A percentile compares a stretch with the other conserved stretches of the same genome.
These are phyloP conservation scores for Scytalopus superciliaris DNA, from an alignment of 2,113 vertebrate genomes.

Conservation along the genomic window DNA sequence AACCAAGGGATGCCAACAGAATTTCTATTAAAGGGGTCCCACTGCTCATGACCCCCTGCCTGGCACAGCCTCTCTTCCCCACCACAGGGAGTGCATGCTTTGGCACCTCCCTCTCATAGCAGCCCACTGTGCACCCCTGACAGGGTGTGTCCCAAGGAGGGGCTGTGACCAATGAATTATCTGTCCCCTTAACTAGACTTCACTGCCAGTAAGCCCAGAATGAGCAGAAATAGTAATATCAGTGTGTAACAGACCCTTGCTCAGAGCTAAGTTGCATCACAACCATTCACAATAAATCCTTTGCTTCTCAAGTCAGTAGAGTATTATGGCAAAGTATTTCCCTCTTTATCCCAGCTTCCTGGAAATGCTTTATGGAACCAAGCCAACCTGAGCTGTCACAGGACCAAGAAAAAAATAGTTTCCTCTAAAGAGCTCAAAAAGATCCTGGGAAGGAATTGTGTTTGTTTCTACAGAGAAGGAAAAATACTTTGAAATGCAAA, in stretches of 20 bases:
- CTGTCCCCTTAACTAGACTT: background rate
- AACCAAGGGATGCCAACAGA: background rate
- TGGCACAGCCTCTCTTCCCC: background rate
- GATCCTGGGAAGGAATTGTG: background rate
- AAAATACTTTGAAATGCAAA: background rate
- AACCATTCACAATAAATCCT: background rate
- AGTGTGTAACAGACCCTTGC: background rate
- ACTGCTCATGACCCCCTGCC: fast-evolving
- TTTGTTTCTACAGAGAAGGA: background rate
- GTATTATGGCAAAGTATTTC: background rate
- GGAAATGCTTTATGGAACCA: background rate
- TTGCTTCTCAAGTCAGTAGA: background rate
- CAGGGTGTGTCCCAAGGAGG: background rate
- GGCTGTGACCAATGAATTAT: background rate
- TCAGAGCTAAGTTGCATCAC: background rate
- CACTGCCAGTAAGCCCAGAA: background rate
- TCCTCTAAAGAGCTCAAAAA: background rate
- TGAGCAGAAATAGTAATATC: background rate
- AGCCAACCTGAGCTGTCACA: background rate
- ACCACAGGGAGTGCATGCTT: background rate
- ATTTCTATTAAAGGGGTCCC: background rate
- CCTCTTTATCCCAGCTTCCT: background rate
- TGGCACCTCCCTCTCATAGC: background rate
- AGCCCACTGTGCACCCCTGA: background rate
- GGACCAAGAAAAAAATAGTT: background rate